phyloP scores from a whole-genome alignment of 2,113 vertebrate genomes.

The Collichthys lucidus region DNA sequence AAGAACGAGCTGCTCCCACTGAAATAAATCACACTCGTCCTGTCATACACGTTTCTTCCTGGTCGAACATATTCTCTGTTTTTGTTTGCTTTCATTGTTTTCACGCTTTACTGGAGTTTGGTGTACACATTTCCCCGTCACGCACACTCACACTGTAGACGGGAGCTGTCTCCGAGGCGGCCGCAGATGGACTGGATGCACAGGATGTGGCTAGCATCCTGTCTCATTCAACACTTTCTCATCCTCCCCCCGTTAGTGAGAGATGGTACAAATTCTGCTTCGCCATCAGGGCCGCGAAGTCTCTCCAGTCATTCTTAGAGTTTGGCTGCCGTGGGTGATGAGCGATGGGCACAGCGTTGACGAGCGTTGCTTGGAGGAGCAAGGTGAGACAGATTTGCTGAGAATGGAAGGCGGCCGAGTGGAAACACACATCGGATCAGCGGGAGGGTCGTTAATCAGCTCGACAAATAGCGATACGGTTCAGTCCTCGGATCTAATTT shows the following conservation, averaged over 20 bases:
- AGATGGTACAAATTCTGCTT: constrained; percentile 49
- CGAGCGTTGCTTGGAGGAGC: constrained; percentile 44
- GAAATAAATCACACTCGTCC: constrained; percentile 4
- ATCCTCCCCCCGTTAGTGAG: constrained; percentile 69
- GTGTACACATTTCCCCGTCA: constrained; percentile 7
- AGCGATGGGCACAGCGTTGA: constrained; percentile 20
- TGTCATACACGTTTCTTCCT: background rate
- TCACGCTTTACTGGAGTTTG: constrained; percentile 19
- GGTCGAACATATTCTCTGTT: constrained; percentile 14
- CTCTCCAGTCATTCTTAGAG: constrained; percentile 53
- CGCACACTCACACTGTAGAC: background rate
- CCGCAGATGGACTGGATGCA: constrained; percentile 68
- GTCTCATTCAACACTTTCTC: constrained; percentile 71
- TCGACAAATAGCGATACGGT: constrained; percentile 1
- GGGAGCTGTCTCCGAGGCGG: constrained; percentile 14
- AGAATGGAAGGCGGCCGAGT: constrained; percentile 16
- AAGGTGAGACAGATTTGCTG: constrained; percentile 46
- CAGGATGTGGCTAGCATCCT: constrained; percentile 63
- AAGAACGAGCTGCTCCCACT: no score
- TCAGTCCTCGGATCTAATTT: background rate
- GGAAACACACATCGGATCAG: constrained; percentile 3
- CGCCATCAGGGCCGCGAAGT: constrained; percentile 62
- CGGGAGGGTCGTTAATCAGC: constrained; percentile 12
- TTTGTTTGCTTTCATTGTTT: constrained; percentile 53
- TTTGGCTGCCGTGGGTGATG: constrained; percentile 26